Base-by-base conservation (phyloP, 2,113 vertebrate genomes). In the Polyodon spathula region DNA sequence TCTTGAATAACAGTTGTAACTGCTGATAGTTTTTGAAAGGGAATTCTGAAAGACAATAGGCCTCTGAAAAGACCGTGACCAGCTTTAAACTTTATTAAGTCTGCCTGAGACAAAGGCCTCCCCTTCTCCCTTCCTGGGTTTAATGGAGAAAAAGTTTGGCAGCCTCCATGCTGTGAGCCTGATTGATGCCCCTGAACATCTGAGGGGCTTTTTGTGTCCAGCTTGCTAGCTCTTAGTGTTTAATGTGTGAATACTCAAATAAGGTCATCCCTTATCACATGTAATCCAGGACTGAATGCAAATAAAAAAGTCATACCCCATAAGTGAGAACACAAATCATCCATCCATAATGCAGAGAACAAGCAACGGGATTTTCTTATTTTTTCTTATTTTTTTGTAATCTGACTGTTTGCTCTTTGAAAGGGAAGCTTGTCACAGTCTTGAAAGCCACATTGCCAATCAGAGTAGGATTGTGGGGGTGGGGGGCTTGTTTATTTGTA, bases 181-280 rank as follows among this genome's bases (percentile, higher is more conserved):
- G 89, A 94, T 90, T 89, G 90, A 91, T 89, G 84, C 69, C 75
- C 43, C 73, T 83, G 74, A 81, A 91, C 87, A 89, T 86, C 88
- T 86, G 88, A 89, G 84, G 84, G 77, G 84, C 84, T 88, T 89
- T 76, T 89, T 86, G 89, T 89, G 87, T 84, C 79, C 80, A 78
- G 80, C 79, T 72, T 78, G 88, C 89, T 86, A 81, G 75, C 90
- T 83, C 59, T 84, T 86, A 86, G 84, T 63, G 81, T 85, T 78
- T 79, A 84, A 79, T 82, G 86, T 87, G 85, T 87, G 87, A 84
- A 79, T 84, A 76, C 83, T 84, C 76, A 81, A 82, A 81, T 86
- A 87, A 84, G 85, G 84, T 83, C 89, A 82, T 77, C 85, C 84
- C 86, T 83, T 88, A 89, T 90, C 87, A 84, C 87, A 85, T 85